Conservation (phyloP, 2,888 invertebrate genomes). For the Parnassius apollo region DNA sequence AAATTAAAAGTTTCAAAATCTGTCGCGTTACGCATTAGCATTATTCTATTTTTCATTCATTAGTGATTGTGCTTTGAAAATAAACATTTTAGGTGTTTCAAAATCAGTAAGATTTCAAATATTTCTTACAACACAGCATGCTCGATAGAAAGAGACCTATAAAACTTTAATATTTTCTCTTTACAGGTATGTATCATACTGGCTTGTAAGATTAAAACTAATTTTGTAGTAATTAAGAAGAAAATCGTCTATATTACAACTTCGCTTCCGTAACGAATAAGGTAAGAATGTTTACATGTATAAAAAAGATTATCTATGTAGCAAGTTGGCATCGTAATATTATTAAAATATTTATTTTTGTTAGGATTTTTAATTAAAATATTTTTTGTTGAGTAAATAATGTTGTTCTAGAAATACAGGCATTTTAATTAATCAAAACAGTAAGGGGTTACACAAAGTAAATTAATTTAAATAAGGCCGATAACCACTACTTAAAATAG, state of each 20-base stretch:
- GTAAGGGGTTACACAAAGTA: neutral
- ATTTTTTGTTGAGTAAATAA: neutral
- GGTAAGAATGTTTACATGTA: neutral
- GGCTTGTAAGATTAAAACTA: neutral
- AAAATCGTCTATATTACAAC: neutral
- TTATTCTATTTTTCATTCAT: no score
- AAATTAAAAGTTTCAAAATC: no score
- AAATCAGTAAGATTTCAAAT: no score
- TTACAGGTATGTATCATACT: neutral
- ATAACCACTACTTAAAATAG: no score
- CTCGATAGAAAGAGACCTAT: no score
- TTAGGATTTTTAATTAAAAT: neutral
- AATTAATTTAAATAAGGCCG: neutral
- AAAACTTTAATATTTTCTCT: neutral
- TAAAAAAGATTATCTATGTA: no score
- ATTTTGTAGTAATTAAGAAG: neutral
- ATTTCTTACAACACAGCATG: no score
- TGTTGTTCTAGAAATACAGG: neutral
- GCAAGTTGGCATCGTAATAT: no score
- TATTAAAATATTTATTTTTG: no score
- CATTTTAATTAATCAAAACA: neutral
- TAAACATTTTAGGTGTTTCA: no score
- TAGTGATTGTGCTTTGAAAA: no score
- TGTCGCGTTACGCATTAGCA: no score
- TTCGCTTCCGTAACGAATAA: neutral